phyloP scores from a whole-genome alignment of 2,888 invertebrate genomes.

The Polydrusus cervinus region DNA sequence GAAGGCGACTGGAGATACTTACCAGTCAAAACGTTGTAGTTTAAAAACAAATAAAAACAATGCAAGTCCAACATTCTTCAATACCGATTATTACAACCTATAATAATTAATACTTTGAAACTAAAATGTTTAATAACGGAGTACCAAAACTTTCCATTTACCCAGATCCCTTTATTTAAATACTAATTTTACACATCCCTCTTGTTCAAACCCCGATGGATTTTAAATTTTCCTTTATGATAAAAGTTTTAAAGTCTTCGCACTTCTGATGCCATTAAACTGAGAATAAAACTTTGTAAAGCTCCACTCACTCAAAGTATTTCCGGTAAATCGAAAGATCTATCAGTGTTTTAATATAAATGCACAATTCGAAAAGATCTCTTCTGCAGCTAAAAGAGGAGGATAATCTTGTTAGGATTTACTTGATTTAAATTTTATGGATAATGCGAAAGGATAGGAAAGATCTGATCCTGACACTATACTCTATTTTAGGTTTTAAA shows the following conservation, averaged over 20 bases:
- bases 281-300: constrained; percentile 20
- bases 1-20: no score
- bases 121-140: background rate
- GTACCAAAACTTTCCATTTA: background rate
- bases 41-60: no score
- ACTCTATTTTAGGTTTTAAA: no score
- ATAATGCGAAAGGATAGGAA: no score
- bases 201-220: background rate
- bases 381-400: constrained; percentile 4
- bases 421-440: background rate
- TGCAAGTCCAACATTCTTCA: no score
- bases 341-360: constrained; percentile 14
- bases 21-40: no score
- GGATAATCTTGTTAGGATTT: constrained; percentile 14
- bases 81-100: no score
- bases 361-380: background rate
- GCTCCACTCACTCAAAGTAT: constrained; percentile 2
- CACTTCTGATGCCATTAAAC: background rate
- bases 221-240: constrained; percentile 6
- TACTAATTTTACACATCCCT: no score
- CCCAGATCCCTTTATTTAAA: no score
- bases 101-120: no score
- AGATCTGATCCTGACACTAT: no score
- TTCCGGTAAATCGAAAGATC: constrained; percentile 14
- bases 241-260: constrained; percentile 4